Base-by-base conservation (phyloP, 2,797 vertebrate genomes). In the Jordanella pulchra region DNA sequence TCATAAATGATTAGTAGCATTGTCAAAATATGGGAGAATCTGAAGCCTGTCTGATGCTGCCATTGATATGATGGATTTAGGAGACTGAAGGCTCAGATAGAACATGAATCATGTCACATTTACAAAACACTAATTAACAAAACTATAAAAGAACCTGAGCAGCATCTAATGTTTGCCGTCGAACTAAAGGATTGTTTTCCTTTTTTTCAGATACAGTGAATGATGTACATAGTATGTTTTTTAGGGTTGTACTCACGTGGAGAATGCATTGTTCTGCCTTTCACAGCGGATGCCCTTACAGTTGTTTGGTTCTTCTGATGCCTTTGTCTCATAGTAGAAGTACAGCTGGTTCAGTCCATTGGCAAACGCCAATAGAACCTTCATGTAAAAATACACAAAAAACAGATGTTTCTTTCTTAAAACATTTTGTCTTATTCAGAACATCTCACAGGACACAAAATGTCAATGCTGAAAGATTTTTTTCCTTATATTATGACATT, bases 281-380 rank as follows among this genome's bases (percentile, higher is more conserved):
- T 99, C 97, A 79, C 97, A 99, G 82, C 97, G 96, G 87, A 99
- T 99, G 65, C 97, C 97, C 82, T 98, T 98, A 92, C 97, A 99
- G 94, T 98, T 95, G 94, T 96, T 97, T 73, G 96, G 97, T 27
- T 99, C 97, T 44, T 99, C 97, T 0, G 96, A 95, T 13, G 97
- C 97, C 90, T 95, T 96, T 79, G 97, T 99, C 93, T 99, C 97
- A 0, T 98, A 99, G 94, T 99, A 99, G 95, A 99, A 99, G 81
- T 99, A 99, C 71, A 99, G 96, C 94, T 99, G 97, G 93, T 99
- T 99, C 84, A 99, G 95, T 78, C 97, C 97, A 0, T 99, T 99
- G 78, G 97, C 97, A 39, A 99, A 99, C 51, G 97, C 97, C 89
- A 99, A 92, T 82, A 99, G 94, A 85, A 99, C 92, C 92, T 93